These are phyloP conservation scores for Dryomyza anilis DNA, from an alignment of 2,888 invertebrate species.

Conservation along the genomic window DNA sequence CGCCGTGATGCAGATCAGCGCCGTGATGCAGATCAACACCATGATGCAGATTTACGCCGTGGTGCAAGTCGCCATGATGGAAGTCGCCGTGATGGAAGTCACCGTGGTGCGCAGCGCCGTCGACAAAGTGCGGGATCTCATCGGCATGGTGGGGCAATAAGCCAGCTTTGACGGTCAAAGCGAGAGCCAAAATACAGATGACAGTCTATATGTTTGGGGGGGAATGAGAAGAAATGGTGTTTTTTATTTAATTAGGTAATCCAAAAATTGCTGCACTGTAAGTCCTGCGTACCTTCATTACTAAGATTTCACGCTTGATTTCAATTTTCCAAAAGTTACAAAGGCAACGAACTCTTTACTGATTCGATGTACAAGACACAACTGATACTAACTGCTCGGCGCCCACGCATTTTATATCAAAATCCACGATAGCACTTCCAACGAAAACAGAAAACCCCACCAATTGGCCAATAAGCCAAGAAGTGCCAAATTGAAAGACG, in stretches of 20 bases:
- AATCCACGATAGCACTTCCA: not conserved
- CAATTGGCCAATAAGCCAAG: slow-evolving; percentile 42
- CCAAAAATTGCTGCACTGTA: not conserved
- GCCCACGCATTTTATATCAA: slow-evolving; percentile 52
- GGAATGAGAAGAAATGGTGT: not conserved
- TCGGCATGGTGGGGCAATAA: slow-evolving; percentile 53
- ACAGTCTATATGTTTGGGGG: slow-evolving; percentile 47
- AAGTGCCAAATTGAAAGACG: slow-evolving; percentile 22
- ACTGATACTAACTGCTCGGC: slow-evolving; percentile 48
- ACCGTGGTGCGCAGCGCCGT: slow-evolving; percentile 36
- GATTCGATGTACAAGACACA: slow-evolving; percentile 44
- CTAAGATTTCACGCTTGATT: slow-evolving; percentile 54
- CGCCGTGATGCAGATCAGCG: slow-evolving; percentile 39
- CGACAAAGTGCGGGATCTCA: slow-evolving; percentile 39
- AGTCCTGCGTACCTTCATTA: slow-evolving; percentile 52
- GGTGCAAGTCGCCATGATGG: slow-evolving; percentile 38
- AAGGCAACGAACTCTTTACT: slow-evolving; percentile 44
- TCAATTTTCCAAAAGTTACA: slow-evolving; percentile 48
- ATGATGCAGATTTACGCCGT: slow-evolving; percentile 38
- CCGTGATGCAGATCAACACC: slow-evolving; percentile 29
- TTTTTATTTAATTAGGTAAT: not conserved
- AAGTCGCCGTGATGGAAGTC: slow-evolving; percentile 35
- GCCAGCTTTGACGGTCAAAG: slow-evolving; percentile 50
- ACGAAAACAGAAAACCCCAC: not conserved
- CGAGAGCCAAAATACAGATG: slow-evolving; percentile 54